Evolutionary conservation across 2,113 vertebrate genomes (phyloP).

Genomic region (Scophthalmus maximus): DNA sequence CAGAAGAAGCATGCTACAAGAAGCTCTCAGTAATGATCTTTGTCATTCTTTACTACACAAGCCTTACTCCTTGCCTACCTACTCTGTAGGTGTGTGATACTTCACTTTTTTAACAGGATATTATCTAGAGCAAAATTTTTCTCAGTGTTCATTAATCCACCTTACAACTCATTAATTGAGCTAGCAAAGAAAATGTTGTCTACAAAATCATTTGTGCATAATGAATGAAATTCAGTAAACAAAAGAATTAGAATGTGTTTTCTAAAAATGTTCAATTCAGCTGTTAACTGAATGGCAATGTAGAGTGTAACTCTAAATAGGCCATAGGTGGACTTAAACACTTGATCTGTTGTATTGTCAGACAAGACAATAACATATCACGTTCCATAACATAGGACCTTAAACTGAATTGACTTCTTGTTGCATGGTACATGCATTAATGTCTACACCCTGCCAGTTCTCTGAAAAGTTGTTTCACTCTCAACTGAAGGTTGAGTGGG

Average conservation of each 20-base stretch:
- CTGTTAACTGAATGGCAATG: not conserved
- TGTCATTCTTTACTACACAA: not conserved
- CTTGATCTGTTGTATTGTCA: not conserved
- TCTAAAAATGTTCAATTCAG: not conserved
- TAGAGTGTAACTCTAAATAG: not conserved
- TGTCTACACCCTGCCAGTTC: too few relatives aligned
- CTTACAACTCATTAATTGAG: not conserved
- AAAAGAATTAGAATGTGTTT: not conserved
- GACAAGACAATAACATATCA: not conserved
- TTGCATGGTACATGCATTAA: too few relatives aligned
- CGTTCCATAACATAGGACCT: too few relatives aligned
- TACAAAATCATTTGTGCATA: not conserved
- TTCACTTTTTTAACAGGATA: too few relatives aligned
- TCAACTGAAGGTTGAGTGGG: not conserved
- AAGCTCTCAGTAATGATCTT: not conserved
- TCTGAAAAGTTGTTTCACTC: too few relatives aligned
- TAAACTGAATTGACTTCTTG: too few relatives aligned
- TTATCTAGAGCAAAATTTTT: not conserved
- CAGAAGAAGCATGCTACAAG: not conserved
- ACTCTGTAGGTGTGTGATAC: too few relatives aligned
- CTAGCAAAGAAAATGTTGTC: not conserved
- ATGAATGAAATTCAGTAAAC: not conserved
- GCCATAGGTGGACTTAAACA: not conserved
- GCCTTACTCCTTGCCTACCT: not conserved
- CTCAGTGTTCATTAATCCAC: not conserved